These are phyloP conservation scores for Cyprinodon brontotheroides DNA, from an alignment of 2,113 vertebrate genomes.

Conservation along the genomic window DNA sequence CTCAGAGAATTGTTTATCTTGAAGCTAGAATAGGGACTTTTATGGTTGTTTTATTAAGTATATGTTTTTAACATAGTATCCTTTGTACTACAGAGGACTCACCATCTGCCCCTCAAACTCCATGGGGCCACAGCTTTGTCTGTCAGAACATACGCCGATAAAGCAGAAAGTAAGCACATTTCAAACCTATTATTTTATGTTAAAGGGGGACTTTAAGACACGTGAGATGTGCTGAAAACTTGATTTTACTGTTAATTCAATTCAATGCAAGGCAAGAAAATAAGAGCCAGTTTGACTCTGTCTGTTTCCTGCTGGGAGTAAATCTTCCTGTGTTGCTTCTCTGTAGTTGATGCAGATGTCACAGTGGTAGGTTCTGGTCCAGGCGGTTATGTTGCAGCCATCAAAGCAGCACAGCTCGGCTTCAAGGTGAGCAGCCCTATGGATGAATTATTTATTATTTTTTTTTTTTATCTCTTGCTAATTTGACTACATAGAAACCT, in stretches of 20 bases:
- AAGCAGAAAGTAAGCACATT: slow-evolving; percentile 81
- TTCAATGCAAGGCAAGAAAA: too few relatives aligned
- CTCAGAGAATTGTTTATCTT: background rate
- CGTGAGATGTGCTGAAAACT: background rate
- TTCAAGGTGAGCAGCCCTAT: slow-evolving; percentile 85
- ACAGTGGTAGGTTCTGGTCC: slow-evolving; percentile 97
- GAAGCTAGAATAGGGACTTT: too few relatives aligned
- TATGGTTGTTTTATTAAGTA: background rate
- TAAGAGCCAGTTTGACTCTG: background rate
- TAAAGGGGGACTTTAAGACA: accelerated
- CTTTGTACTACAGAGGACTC: slow-evolving; percentile 77
- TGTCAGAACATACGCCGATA: slow-evolving; percentile 88
- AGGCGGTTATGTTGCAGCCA: slow-evolving; percentile 96
- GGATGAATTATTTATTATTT: background rate
- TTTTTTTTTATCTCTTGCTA: background rate
- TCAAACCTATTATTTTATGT: background rate
- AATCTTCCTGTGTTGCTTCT: background rate
- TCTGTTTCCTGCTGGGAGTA: background rate
- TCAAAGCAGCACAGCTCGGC: slow-evolving; percentile 97
- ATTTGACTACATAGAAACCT: background rate
- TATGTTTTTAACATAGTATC: background rate
- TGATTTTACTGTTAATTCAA: background rate
- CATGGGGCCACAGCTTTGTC: slow-evolving; percentile 81
- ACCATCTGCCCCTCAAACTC: slow-evolving; percentile 83
- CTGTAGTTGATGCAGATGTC: slow-evolving; percentile 92